Evolutionary conservation across 2,888 invertebrate species (phyloP).

Genomic region (Tachystola acroxantha): DNA sequence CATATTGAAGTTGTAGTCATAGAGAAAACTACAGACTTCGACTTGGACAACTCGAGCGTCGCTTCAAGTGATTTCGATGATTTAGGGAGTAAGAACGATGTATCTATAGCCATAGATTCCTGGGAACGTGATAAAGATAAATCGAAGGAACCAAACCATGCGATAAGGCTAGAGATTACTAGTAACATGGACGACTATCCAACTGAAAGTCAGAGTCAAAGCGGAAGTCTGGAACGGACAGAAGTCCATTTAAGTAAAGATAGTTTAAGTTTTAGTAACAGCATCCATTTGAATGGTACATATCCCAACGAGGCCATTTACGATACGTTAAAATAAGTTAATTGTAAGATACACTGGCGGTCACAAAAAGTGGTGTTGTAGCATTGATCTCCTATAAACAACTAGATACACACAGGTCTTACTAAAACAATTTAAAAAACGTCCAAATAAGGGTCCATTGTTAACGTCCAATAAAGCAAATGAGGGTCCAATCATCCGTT

Average conservation of each 20-base stretch:
- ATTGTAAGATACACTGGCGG: slow-evolving; percentile 2
- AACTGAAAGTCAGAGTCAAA: slow-evolving; percentile 30
- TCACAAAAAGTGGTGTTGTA: slow-evolving; percentile 11
- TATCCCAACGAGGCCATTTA: slow-evolving; percentile 76
- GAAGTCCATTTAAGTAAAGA: slow-evolving; percentile 64
- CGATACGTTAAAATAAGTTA: slow-evolving; percentile 65
- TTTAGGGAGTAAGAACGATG: slow-evolving; percentile 60
- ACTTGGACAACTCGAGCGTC: slow-evolving; percentile 64
- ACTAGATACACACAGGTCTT: too few relatives aligned
- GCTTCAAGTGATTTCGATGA: slow-evolving; percentile 65
- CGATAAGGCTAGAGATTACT: slow-evolving; percentile 72
- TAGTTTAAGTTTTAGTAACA: slow-evolving; percentile 71
- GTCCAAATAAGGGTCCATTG: too few relatives aligned
- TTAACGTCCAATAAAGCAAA: too few relatives aligned
- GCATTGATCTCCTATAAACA: too few relatives aligned
- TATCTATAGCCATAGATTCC: slow-evolving; percentile 63
- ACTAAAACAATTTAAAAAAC: too few relatives aligned
- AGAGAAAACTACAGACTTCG: slow-evolving; percentile 70
- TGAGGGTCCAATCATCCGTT: too few relatives aligned
- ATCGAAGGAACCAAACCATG: slow-evolving; percentile 55
- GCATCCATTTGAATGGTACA: slow-evolving; percentile 75
- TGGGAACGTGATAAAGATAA: slow-evolving; percentile 63
- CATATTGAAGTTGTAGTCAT: slow-evolving; percentile 75
- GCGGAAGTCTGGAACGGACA: slow-evolving; percentile 45
- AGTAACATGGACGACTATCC: slow-evolving; percentile 69